Percentiles rank a stretch among this genome's conserved stretches.
These are phyloP conservation scores for Spinus olivaceus DNA, from an alignment of 2,797 vertebrate genomes.

Conservation along the genomic window DNA sequence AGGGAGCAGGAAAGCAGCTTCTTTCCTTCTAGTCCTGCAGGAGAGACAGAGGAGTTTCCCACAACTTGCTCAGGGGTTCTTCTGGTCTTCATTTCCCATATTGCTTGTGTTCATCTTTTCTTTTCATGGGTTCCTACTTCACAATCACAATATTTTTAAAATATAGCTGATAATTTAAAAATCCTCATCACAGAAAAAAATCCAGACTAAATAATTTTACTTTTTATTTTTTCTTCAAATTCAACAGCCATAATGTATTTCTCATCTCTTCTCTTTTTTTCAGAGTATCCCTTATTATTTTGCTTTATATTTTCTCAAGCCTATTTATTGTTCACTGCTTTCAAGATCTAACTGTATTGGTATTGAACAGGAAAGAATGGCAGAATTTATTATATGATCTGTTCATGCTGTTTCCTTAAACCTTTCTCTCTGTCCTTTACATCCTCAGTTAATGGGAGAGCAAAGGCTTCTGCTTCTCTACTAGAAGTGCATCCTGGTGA, in stretches of 20 bases:
- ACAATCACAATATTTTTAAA: background rate
- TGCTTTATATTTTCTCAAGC: background rate
- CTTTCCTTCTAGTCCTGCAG: background rate
- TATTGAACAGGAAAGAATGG: background rate
- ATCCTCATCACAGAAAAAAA: background rate
- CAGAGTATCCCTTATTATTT: background rate
- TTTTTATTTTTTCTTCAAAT: background rate
- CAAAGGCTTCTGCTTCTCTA: background rate
- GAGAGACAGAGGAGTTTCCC: background rate
- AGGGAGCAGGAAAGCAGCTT: background rate
- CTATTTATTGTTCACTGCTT: background rate
- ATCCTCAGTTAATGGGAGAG: background rate
- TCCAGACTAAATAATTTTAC: background rate
- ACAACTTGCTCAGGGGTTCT: background rate
- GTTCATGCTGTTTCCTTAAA: background rate
- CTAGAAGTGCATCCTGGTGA: background rate
- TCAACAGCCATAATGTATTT: background rate
- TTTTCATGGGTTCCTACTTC: background rate
- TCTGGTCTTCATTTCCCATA: background rate
- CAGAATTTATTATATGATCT: background rate
- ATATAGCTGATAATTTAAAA: background rate
- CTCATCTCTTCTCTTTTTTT: background rate
- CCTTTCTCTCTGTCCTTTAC: background rate
- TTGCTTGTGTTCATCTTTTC: background rate
- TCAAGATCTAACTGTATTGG: background rate